Base-by-base conservation (phyloP, 2,113 vertebrate genomes). In the Jacana jacana region DNA sequence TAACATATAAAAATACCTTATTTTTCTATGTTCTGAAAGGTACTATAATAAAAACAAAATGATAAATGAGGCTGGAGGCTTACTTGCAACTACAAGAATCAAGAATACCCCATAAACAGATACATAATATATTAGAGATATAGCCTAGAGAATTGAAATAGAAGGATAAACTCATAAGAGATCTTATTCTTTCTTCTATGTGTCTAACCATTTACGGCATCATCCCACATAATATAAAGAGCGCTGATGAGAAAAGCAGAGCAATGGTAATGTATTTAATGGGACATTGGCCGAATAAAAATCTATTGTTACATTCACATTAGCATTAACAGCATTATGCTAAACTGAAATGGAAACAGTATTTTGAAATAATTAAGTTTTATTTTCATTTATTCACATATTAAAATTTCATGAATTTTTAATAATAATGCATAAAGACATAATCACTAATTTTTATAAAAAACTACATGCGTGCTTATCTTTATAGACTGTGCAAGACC, bases 361-460 rank as follows among this genome's bases (percentile, higher is more conserved):
- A 91, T 83, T 94, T 94, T 95, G 83, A 95, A 95, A 93, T 93
- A 94, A 91, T 93, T 92, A 92, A 89, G 28, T 94, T 90, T 93
- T 90, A 95, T 93, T 93, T 95, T 94, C 65, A 90, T 94, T 96
- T 92, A 93, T 44, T 27, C 52, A 65, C 69, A 68, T 78, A 86
- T 86, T 94, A 93, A 94, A 89, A 86, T 79, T 90, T 90, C 39
- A 95, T 88, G 69, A 71, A 72, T 55, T 92, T 81, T 55, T 93
- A 93, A 88, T 88, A 92, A 66, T 71, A 80, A 70, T 72, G 58
- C 33, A 81, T 75, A 86, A 75, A 78, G 72, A 81, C 17, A 58
- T 68, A 89, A 91, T 63, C 71, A 54, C 19, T 73, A 90, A 77
- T 30, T 86, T 83, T 48, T 60, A 66, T 23, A 44, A 88, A 82